phyloP scores from a whole-genome alignment of 2,888 invertebrate species.

The Drosophila nigricruria region DNA sequence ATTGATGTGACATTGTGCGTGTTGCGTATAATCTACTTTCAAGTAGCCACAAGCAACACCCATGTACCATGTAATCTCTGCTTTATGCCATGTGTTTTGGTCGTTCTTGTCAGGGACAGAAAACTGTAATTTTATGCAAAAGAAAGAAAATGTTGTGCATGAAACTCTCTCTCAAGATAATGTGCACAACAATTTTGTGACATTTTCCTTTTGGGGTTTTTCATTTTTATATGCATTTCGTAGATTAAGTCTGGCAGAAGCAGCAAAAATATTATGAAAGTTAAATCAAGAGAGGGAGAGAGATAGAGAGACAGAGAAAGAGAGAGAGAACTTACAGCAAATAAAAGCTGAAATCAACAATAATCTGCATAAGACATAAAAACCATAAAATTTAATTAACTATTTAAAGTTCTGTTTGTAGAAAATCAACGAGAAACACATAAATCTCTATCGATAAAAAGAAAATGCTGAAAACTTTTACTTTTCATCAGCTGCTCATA shows the following conservation, averaged over 20 bases:
- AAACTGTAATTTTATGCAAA: constrained; percentile 78
- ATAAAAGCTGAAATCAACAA: constrained; percentile 10
- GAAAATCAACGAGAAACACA: constrained; percentile 15
- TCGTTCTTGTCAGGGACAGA: constrained; percentile 44
- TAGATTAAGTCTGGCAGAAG: constrained; percentile 41
- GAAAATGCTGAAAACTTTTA: constrained; percentile 30
- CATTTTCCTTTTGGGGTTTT: constrained; percentile 39
- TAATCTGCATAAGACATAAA: constrained; percentile 31
- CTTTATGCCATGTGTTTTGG: constrained; percentile 26
- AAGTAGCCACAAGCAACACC: constrained; percentile 78
- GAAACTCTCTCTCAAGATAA: constrained; percentile 59
- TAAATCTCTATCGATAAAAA: constrained; percentile 8
- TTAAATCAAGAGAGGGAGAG: not conserved
- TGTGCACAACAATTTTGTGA: constrained; percentile 57
- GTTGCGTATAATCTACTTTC: constrained; percentile 69
- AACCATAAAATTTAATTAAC: constrained; percentile 15
- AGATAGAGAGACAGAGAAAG: constrained; percentile 3
- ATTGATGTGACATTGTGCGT: constrained; percentile 64
- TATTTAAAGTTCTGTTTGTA: constrained; percentile 30
- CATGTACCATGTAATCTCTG: constrained; percentile 68
- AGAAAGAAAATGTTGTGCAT: constrained; percentile 65
- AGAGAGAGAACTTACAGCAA: not conserved
- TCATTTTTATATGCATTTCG: constrained; percentile 43
- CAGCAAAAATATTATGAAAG: constrained; percentile 14
- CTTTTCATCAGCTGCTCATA: constrained; percentile 33